Conservation (phyloP, 2,888 invertebrate genomes). For the Parnassius orleans region DNA sequence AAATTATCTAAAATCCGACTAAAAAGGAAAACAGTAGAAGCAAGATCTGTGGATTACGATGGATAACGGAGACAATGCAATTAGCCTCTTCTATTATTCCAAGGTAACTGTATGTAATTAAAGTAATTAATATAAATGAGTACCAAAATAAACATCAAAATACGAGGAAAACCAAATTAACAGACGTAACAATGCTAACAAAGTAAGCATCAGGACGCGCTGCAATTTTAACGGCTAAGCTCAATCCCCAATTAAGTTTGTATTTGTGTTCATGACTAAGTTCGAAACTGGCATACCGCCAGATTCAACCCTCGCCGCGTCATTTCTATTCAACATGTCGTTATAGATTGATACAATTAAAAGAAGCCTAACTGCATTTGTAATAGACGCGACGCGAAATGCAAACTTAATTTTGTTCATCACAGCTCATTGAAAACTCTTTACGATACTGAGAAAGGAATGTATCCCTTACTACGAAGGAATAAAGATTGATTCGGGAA, state of each 20-base stretch:
- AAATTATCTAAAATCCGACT: no score
- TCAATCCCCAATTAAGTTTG: constrained; percentile 19
- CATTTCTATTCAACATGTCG: constrained; percentile 7
- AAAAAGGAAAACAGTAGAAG: no score
- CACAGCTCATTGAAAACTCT: constrained; percentile 4
- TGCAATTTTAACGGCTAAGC: constrained; percentile 4
- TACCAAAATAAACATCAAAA: not conserved
- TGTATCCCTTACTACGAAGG: not conserved
- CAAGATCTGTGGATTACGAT: no score
- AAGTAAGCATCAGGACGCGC: not conserved
- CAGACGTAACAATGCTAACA: constrained; percentile 2
- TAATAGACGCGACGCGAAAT: constrained; percentile 10
- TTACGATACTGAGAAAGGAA: not conserved
- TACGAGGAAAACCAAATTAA: not conserved
- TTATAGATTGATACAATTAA: constrained; percentile 7
- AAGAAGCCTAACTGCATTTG: constrained; percentile 16
- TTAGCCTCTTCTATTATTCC: no score
- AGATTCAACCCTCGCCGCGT: constrained; percentile 24
- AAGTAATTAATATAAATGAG: not conserved
- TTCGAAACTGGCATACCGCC: constrained; percentile 28
- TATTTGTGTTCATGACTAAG: constrained; percentile 31
- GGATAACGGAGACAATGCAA: no score
- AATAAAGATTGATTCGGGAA: not conserved
- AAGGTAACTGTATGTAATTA: no score
- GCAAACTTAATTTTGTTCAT: constrained; percentile 3